Percentiles rank a stretch among this genome's conserved stretches.
These are phyloP conservation scores for Torymus aiolomorphi DNA, from an alignment of 2,888 invertebrate species.

Conservation along the genomic window DNA sequence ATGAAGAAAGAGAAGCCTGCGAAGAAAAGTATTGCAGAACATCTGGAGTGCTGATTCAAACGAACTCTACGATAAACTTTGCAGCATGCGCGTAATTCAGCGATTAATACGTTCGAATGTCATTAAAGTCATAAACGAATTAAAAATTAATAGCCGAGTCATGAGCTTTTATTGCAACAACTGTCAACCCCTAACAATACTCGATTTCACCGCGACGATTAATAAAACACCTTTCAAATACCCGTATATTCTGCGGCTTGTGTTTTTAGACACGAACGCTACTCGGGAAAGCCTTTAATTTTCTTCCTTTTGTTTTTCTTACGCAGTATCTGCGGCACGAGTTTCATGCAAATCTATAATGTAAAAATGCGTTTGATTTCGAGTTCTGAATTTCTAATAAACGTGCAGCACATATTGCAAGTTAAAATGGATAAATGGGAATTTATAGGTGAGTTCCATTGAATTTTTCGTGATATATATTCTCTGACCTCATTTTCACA, in stretches of 20 bases:
- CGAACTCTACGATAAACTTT: constrained; percentile 18
- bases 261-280: background rate
- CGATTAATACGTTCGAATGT: constrained; percentile 28
- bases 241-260: background rate
- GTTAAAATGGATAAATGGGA: background rate
- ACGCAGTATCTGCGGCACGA: no score
- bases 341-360: no score
- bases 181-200: constrained; percentile 22
- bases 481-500: no score
- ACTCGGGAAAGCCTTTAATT: no score
- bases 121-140: constrained; percentile 32
- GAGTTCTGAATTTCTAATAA: no score
- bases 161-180: constrained; percentile 21
- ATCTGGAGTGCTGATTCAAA: constrained; percentile 11
- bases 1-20: background rate
- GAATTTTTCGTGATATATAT: no score
- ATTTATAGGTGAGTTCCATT: background rate
- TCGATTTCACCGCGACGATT: constrained; percentile 13
- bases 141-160: constrained; percentile 37
- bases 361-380: no score
- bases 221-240: constrained; percentile 22
- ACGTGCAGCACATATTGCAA: background rate
- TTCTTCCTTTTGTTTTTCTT: no score
- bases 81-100: constrained; percentile 5
- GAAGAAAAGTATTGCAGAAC: background rate